phyloP scores from a whole-genome alignment of 2,797 vertebrate genomes.

The Ataeniobius toweri region DNA sequence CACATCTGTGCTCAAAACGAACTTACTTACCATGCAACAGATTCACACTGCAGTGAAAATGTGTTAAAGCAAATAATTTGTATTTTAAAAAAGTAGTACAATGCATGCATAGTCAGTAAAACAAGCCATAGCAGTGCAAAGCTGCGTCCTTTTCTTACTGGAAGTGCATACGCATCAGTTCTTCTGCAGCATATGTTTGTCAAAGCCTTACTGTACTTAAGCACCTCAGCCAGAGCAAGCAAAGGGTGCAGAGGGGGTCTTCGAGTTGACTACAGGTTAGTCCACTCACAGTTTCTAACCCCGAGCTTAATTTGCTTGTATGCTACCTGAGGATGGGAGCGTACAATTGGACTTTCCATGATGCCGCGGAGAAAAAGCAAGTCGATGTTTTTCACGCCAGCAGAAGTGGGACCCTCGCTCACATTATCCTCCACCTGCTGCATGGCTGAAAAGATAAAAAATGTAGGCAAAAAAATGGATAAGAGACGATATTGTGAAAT shows the following conservation, averaged over 20 bases:
- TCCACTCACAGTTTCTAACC: constrained; percentile 37
- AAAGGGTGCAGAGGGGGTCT: constrained; percentile 18
- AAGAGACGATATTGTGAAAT: neutral
- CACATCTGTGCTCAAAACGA: constrained; percentile 20
- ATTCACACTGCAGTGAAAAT: constrained; percentile 13
- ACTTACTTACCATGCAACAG: constrained; percentile 18
- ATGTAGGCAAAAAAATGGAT: constrained; percentile 10
- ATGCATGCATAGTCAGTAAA: neutral
- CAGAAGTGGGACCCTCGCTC: constrained; percentile 85
- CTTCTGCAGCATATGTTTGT: constrained; percentile 21
- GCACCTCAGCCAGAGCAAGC: constrained; percentile 9
- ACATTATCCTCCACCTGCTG: constrained; percentile 94
- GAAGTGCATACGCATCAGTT: neutral
- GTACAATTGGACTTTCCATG: constrained; percentile 97
- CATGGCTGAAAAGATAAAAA: constrained; percentile 82
- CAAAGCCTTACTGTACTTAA: constrained; percentile 46
- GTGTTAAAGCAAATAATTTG: neutral
- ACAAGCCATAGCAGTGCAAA: neutral
- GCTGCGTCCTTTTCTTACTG: constrained; percentile 5
- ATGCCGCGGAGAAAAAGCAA: constrained; percentile 97
- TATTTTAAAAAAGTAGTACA: neutral
- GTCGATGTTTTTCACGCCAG: constrained; percentile 95
- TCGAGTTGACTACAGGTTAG: constrained; percentile 14
- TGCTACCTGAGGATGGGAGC: constrained; percentile 88
- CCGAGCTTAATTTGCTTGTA: constrained; percentile 57